phyloP scores from a whole-genome alignment of 2,888 invertebrate genomes.

The Drosophila buzzatii region DNA sequence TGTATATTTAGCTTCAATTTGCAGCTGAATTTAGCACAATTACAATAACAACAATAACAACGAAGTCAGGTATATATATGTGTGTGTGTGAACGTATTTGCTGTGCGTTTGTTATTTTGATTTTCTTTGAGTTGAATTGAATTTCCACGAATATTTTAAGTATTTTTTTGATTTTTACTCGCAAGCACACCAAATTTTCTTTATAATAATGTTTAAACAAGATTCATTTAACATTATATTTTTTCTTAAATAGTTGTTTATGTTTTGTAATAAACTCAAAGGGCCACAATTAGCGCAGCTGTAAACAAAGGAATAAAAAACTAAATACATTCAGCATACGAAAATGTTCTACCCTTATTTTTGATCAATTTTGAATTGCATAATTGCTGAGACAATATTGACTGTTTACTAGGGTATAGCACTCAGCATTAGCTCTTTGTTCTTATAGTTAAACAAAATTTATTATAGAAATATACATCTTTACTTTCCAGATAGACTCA shows the following conservation, averaged over 20 bases:
- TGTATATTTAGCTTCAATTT: conserved; percentile 46
- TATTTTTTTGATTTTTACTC: conserved; percentile 13
- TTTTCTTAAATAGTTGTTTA: conserved; percentile 47
- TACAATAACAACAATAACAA: conserved; percentile 18
- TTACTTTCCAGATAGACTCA: too few relatives aligned
- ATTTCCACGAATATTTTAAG: conserved; percentile 26
- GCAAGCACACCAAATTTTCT: background rate
- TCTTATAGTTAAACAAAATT: too few relatives aligned
- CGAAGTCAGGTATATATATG: background rate
- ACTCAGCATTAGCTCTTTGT: too few relatives aligned
- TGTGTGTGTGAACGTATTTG: conserved; percentile 7
- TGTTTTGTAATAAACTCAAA: conserved; percentile 61
- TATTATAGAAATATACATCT: too few relatives aligned
- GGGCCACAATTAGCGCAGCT: conserved; percentile 33
- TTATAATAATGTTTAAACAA: background rate
- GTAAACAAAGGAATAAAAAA: conserved; percentile 47
- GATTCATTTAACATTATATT: conserved; percentile 11
- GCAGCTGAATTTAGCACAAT: conserved; percentile 42
- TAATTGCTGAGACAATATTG: too few relatives aligned
- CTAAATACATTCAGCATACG: too few relatives aligned
- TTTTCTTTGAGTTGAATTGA: conserved; percentile 13
- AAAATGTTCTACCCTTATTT: background rate
- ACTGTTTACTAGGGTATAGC: too few relatives aligned
- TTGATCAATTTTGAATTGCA: too few relatives aligned
- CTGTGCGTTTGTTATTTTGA: conserved; percentile 3